Percentiles rank a stretch among this genome's conserved stretches.
Conservation (phyloP, 2,797 vertebrate genomes). For the Hirundo rustica region DNA sequence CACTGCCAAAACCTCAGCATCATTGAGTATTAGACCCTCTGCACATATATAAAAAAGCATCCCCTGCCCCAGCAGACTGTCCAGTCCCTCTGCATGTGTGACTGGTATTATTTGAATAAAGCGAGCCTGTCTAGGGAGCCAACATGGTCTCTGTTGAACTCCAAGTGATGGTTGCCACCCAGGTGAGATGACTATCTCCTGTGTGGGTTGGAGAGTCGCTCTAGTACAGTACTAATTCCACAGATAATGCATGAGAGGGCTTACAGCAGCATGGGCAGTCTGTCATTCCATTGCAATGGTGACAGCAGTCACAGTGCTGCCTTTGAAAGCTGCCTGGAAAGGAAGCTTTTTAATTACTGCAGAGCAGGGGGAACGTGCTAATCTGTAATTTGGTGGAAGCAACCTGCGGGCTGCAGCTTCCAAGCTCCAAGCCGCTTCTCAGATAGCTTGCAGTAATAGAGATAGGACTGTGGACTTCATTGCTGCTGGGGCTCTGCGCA, state of each 20-base stretch:
- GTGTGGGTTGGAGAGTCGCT: accelerated
- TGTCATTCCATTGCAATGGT: neutral
- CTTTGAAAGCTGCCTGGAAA: neutral
- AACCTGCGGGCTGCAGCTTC: neutral
- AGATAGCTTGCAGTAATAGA: neutral
- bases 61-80: neutral
- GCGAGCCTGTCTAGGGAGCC: neutral
- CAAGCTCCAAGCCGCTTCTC: neutral
- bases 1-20: neutral
- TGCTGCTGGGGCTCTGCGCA: neutral
- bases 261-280: neutral
- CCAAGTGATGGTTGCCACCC: accelerated
- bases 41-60: neutral
- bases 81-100: neutral
- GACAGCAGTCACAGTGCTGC: neutral
- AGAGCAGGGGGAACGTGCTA: neutral
- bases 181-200: neutral
- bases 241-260: neutral
- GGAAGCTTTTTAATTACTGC: slow-evolving; percentile 29
- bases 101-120: neutral
- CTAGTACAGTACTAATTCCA: neutral
- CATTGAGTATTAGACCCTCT: neutral
- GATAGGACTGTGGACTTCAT: neutral
- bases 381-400: neutral
- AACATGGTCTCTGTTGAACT: neutral